Percentiles rank a stretch among this genome's conserved stretches.
These are phyloP conservation scores for Amia ocellicauda DNA, from an alignment of 2,113 vertebrate species.

Conservation along the genomic window DNA sequence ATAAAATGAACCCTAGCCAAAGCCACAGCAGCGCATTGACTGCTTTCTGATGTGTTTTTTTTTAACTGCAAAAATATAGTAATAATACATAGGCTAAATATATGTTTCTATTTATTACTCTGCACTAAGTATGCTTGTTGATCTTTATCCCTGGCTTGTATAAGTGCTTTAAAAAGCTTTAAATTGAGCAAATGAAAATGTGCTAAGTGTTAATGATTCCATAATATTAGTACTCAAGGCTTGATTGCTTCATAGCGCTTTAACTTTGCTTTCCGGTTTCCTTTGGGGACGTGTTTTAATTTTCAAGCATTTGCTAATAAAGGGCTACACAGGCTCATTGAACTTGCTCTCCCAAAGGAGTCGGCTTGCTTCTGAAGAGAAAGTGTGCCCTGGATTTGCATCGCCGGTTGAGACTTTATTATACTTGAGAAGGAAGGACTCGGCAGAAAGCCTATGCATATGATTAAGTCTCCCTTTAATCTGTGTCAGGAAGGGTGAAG, in stretches of 20 bases:
- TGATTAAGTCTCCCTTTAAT: neutral
- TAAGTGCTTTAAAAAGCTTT: no score
- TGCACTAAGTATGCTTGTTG: no score
- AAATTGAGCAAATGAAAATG: no score
- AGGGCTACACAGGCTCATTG: neutral
- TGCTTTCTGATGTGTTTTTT: no score
- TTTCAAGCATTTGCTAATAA: neutral
- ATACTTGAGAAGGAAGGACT: neutral
- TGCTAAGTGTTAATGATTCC: no score
- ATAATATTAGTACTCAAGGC: no score
- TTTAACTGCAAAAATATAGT: no score
- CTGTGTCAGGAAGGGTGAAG: neutral
- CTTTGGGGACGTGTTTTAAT: slow-evolving; percentile 1
- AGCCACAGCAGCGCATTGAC: no score
- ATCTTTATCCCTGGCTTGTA: no score
- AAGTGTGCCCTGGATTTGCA: neutral
- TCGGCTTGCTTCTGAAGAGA: neutral
- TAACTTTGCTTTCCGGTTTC: neutral
- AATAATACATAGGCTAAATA: no score
- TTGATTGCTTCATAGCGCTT: neutral
- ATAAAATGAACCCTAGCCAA: no score
- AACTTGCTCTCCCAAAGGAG: neutral
- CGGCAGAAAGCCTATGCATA: neutral
- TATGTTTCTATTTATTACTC: no score
- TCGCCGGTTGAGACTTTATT: neutral